Conservation (phyloP, 2,113 vertebrate species). For the Piprites chloris region DNA sequence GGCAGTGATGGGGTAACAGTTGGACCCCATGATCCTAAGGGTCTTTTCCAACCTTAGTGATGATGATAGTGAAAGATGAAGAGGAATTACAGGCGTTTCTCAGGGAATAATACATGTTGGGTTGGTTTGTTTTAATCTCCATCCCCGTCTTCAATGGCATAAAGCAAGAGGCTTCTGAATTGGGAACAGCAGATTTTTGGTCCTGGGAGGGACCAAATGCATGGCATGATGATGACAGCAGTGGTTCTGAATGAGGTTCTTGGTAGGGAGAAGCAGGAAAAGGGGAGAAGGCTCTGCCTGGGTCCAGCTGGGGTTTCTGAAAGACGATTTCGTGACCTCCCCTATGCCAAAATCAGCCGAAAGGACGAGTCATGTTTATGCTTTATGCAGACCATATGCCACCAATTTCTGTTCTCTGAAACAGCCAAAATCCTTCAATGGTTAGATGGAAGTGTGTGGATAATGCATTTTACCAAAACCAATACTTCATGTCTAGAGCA, state of each 20-base stretch:
- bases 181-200: background rate
- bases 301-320: background rate
- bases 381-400: conserved; percentile 20
- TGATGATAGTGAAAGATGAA: background rate
- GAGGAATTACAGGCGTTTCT: background rate
- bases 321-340: background rate
- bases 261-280: background rate
- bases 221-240: background rate
- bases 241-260: background rate
- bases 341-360: background rate
- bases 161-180: background rate
- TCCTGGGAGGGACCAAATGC: background rate
- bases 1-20: background rate
- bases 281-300: background rate
- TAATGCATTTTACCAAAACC: background rate
- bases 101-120: background rate
- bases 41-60: background rate
- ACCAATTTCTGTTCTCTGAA: background rate
- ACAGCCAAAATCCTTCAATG: background rate
- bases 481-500: background rate
- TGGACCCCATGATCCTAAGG: background rate
- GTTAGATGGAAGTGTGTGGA: background rate
- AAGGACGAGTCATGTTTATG: background rate
- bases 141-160: background rate
- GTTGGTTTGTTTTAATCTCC: background rate